Base-by-base conservation (phyloP, 2,888 invertebrate genomes). In the Atethmia centrago region DNA sequence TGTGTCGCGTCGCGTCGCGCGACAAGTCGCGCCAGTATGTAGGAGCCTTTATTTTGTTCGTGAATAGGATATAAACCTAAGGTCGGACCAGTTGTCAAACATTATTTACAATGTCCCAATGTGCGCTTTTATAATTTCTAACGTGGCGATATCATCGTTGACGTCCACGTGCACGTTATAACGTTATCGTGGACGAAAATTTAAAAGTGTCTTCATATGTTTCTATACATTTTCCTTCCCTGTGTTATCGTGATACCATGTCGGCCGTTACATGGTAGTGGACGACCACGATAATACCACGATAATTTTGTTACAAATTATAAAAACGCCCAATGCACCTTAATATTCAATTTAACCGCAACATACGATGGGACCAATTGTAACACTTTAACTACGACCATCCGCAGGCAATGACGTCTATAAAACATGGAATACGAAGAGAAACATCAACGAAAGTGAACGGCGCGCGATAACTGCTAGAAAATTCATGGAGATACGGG, bases 401-500 rank as follows among this genome's bases (percentile, higher is more conserved):
- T 49, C 28, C 40, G n/a, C 7, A 40, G 2, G 36, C 4, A 47
- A 36, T 28, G 16, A 1, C 28, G n/a, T 55, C 45, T 31, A 47
- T 28, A 61, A 51, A n/a, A 55, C 3, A 31, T 45, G n/a, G 1
- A 45, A n/a, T 25, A 53, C 12, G 16, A 16, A 42, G 16, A 51
- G 51, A 58, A 74, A 67, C 31, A 66, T 19, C 31, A 58, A 45
- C 67, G 36, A 58, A 49, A 28, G 19, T 36, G 61, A 78, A 49
- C 47, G 19, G 9, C 25, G 25, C n/a, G 9, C 25, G 25, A n/a
- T 55, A 71, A 45, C 61, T 69, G 55, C 51, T 69, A 69, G 25
- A 61, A 56, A 75, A 79, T 75, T 79, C 61, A 81, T 75, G 31
- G 45, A 63, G 61, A 28, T 31, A 42, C 25, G 47, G 7, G 7